Conservation (phyloP, 2,888 invertebrate species). For the Timema cristinae region DNA sequence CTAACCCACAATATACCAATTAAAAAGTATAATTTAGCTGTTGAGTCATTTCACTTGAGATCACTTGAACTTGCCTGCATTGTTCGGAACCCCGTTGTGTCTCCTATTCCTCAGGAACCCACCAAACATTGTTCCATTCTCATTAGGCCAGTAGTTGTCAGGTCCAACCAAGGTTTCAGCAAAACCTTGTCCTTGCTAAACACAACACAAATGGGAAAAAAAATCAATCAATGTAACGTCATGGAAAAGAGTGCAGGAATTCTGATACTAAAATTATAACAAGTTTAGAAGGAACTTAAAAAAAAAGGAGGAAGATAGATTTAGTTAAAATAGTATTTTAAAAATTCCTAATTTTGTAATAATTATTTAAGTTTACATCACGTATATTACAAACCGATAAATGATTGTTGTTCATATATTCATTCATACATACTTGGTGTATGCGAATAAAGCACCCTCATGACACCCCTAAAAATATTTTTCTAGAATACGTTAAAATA, state of each 20-base stretch:
- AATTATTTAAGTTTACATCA: neutral
- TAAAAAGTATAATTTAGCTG: too few relatives aligned
- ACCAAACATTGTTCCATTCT: conserved; percentile 33
- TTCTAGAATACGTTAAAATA: neutral
- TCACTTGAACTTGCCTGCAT: conserved; percentile 1
- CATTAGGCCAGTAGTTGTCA: conserved; percentile 34
- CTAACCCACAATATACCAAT: too few relatives aligned
- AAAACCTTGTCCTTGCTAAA: conserved; percentile 40
- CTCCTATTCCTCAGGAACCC: conserved; percentile 29
- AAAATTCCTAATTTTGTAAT: neutral
- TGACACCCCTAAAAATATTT: neutral
- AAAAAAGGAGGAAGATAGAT: neutral
- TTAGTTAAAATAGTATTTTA: neutral
- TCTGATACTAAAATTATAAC: neutral
- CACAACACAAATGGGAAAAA: neutral
- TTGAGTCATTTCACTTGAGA: neutral
- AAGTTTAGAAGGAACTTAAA: neutral
- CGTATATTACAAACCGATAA: neutral
- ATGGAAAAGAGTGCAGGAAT: neutral
- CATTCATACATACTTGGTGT: too few relatives aligned
- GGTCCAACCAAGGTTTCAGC: conserved; percentile 39
- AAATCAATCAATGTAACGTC: neutral
- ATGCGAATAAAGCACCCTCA: too few relatives aligned
- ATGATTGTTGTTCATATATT: neutral
- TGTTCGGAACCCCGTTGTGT: conserved; percentile 15